phyloP scores from a whole-genome alignment of 2,797 vertebrate species.

The Gobio occitaniae region DNA sequence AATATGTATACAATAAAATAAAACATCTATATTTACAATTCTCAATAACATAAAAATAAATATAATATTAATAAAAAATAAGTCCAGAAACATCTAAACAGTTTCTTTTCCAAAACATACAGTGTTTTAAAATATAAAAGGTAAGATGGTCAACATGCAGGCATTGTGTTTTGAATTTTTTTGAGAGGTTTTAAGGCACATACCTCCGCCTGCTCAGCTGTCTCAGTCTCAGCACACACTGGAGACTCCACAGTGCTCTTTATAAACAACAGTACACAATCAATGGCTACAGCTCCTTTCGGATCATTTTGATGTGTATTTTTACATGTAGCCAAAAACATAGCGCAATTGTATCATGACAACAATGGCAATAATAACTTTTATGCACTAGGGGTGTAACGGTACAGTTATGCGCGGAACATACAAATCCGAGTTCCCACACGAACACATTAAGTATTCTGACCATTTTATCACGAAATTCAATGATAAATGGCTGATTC shows the following conservation, averaged over 20 bases:
- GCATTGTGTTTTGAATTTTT: neutral
- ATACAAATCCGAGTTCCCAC: no score
- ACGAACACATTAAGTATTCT: no score
- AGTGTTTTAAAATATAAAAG: neutral
- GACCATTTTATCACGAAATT: no score
- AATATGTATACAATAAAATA: neutral
- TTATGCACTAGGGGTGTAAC: neutral
- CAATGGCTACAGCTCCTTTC: slow-evolving; percentile 24
- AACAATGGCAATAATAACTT: slow-evolving; percentile 2
- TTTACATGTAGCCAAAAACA: neutral
- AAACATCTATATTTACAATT: neutral
- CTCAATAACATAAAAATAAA: neutral
- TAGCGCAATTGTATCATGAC: neutral
- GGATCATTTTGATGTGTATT: neutral
- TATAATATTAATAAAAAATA: no score
- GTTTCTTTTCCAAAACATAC: neutral
- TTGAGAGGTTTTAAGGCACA: slow-evolving; percentile 45
- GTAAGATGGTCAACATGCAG: neutral
- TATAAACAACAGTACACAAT: slow-evolving; percentile 60
- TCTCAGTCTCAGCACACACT: slow-evolving; percentile 68
- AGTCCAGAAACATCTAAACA: neutral
- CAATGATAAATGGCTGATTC: no score
- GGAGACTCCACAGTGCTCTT: slow-evolving; percentile 74
- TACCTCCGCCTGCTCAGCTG: slow-evolving; percentile 74
- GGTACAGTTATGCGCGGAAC: no score